phyloP scores from a whole-genome alignment of 2,888 invertebrate species.

The Lamellibrachia columna region DNA sequence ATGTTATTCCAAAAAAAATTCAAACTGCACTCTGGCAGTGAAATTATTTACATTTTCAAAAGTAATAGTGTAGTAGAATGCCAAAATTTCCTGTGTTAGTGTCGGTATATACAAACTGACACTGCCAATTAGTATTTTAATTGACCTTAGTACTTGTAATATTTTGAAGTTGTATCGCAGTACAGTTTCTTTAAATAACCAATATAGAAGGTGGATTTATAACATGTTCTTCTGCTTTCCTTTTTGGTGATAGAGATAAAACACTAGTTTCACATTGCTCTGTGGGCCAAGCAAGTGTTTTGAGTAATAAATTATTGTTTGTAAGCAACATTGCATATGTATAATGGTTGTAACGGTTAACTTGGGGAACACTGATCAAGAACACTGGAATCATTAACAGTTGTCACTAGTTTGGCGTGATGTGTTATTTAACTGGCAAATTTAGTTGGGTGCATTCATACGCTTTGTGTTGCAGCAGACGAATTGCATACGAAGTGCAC shows the following conservation, averaged over 20 bases:
- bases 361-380: not conserved
- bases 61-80: not conserved
- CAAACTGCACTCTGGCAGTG: not conserved
- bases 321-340: not conserved
- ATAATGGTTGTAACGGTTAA: not conserved
- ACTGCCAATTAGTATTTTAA: not conserved
- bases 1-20: not conserved
- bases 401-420: not conserved
- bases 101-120: not conserved
- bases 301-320: not conserved
- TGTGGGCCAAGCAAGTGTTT: not conserved
- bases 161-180: not conserved
- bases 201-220: not conserved
- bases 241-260: not conserved
- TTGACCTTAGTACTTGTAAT: not conserved
- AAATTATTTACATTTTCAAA: not conserved
- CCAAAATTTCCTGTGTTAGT: not conserved
- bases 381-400: not conserved
- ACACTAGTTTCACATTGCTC: not conserved
- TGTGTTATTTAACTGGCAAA: not conserved
- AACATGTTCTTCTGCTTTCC: not conserved
- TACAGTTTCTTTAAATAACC: not conserved
- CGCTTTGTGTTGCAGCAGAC: not conserved
- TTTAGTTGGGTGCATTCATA: not conserved
- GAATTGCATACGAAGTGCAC: not conserved